phyloP scores from a whole-genome alignment of 2,888 invertebrate species.

The Meiosimyza decipiens region DNA sequence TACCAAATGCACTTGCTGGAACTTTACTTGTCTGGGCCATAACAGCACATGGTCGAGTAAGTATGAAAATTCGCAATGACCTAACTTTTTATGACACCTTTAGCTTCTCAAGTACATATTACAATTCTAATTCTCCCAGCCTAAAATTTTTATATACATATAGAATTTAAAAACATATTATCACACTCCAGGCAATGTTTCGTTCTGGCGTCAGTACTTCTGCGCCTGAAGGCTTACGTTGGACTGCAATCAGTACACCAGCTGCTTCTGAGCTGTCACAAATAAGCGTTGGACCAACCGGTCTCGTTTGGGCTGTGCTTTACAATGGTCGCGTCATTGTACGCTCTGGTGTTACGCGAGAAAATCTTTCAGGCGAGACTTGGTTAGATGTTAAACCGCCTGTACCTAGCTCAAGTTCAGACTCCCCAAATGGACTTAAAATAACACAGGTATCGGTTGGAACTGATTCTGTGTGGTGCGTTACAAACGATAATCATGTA shows the following conservation, averaged over 20 bases:
- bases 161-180: background rate
- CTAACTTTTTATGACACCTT: background rate
- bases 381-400: slow-evolving; percentile 88
- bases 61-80: slow-evolving; percentile 15
- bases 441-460: slow-evolving; percentile 85
- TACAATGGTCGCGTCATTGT: slow-evolving; percentile 86
- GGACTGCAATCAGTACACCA: slow-evolving; percentile 83
- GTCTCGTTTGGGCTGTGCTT: slow-evolving; percentile 87
- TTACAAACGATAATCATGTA: slow-evolving; percentile 84
- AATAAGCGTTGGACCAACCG: slow-evolving; percentile 86
- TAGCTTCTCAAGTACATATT: background rate
- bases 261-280: slow-evolving; percentile 85
- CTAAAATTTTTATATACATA: background rate
- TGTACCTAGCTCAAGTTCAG: slow-evolving; percentile 58
- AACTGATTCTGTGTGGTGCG: slow-evolving; percentile 78
- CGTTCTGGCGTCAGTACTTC: slow-evolving; percentile 82
- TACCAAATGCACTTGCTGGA: slow-evolving; percentile 81
- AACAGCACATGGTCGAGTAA: slow-evolving; percentile 87
- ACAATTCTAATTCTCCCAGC: background rate
- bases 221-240: slow-evolving; percentile 88
- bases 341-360: slow-evolving; percentile 84
- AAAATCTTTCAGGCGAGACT: slow-evolving; percentile 72
- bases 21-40: slow-evolving; percentile 91
- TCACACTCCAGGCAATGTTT: slow-evolving; percentile 78
- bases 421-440: slow-evolving; percentile 71